Evolutionary conservation across 1,140 invertebrate genomes (phyloP).

Genomic region (Caenorhabditis tropicalis): DNA sequence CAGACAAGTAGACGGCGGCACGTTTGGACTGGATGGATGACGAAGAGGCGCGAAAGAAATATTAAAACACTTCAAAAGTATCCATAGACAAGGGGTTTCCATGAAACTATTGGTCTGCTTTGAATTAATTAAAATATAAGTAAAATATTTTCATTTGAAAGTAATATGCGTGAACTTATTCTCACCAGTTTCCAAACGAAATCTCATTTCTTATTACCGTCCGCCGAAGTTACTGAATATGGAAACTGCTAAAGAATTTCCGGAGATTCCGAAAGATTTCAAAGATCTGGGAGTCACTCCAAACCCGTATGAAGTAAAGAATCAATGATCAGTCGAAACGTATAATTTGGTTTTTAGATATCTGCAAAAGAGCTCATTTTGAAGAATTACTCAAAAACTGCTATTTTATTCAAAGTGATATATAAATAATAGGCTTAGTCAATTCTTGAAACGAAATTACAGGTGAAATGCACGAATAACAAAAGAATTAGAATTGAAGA

Average conservation of each 20-base stretch:
- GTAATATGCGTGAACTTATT: background rate
- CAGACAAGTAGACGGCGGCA: background rate
- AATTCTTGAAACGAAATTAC: background rate
- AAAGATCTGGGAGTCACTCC: background rate
- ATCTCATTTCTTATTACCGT: no score
- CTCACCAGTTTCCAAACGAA: no score
- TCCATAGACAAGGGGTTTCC: no score
- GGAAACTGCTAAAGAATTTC: background rate
- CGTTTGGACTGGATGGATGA: constrained; percentile 20
- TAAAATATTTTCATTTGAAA: no score
- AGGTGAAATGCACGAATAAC: constrained; percentile 19
- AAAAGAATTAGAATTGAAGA: constrained; percentile 1
- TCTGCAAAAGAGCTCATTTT: background rate
- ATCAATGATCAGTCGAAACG: no score
- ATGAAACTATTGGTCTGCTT: no score
- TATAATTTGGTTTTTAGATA: no score
- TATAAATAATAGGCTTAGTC: no score
- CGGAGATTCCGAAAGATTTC: background rate
- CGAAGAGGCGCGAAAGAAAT: background rate
- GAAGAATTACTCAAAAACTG: background rate
- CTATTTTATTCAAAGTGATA: constrained; percentile 26
- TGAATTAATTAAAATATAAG: no score
- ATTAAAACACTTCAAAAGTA: no score
- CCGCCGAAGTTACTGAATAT: no score
- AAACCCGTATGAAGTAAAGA: background rate